Percentiles rank a stretch among this genome's conserved stretches.
These are phyloP conservation scores for Sipha flava DNA, from an alignment of 1,140 invertebrate genomes.

Conservation along the genomic window DNA sequence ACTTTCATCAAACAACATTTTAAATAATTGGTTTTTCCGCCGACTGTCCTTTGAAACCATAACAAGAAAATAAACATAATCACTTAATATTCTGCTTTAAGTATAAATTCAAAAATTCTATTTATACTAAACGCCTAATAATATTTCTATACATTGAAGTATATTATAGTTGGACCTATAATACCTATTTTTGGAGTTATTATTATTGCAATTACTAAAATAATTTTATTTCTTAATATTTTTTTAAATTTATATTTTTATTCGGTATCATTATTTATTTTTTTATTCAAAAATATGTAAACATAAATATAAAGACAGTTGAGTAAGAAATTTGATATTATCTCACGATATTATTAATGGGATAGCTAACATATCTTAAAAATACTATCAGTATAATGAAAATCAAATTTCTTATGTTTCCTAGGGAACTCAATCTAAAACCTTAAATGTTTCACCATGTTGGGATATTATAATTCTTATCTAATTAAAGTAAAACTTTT, in stretches of 20 bases:
- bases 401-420: background rate
- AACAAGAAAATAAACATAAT: background rate
- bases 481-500: background rate
- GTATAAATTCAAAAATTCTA: background rate
- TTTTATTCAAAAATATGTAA: too few species aligned
- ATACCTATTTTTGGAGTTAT: too few species aligned
- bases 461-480: background rate
- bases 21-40: too few species aligned
- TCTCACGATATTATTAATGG: background rate
- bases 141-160: too few species aligned
- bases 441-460: background rate
- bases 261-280: too few species aligned
- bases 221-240: background rate
- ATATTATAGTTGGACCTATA: background rate
- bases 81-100: background rate
- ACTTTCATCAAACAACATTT: background rate
- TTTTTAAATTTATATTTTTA: background rate
- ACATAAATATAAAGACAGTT: too few species aligned
- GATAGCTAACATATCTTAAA: background rate
- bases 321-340: background rate
- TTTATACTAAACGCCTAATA: background rate
- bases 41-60: background rate
- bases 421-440: background rate
- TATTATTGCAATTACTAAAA: background rate
- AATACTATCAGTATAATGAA: background rate